Percentiles rank a stretch among this genome's conserved stretches.
phyloP scores from a whole-genome alignment of 2,113 vertebrate species.

The Pterocles burchelli region DNA sequence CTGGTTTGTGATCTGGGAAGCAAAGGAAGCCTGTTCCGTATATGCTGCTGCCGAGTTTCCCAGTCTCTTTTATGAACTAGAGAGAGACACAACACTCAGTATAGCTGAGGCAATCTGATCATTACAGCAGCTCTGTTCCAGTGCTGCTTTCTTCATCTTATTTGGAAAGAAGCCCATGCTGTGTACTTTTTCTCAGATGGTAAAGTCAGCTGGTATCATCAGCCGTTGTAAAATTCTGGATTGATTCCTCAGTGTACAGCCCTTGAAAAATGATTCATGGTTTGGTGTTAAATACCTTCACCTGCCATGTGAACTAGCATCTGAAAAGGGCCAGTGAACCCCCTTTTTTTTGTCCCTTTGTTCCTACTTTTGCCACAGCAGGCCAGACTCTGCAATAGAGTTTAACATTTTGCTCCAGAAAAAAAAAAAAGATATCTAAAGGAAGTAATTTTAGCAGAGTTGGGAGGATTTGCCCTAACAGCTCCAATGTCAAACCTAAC shows the following conservation, averaged over 20 bases:
- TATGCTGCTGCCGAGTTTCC: background rate
- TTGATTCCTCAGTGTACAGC: background rate
- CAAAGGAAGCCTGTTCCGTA: slow-evolving; percentile 25
- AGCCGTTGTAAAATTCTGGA: background rate
- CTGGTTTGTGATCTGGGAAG: slow-evolving; percentile 27
- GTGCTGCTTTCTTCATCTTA: background rate
- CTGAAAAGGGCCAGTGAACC: background rate
- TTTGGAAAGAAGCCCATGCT: background rate
- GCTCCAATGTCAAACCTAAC: background rate
- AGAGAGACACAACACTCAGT: background rate
- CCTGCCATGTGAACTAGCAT: background rate
- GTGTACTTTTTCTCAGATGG: background rate
- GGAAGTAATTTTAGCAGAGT: background rate
- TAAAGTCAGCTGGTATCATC: background rate
- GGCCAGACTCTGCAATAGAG: background rate
- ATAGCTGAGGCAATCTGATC: background rate
- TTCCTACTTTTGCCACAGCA: background rate
- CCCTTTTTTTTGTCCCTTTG: background rate
- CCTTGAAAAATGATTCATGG: background rate
- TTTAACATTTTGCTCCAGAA: background rate
- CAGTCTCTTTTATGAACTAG: slow-evolving; percentile 22
- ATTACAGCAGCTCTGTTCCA: background rate
- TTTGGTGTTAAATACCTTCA: background rate
- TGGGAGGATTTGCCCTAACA: background rate
- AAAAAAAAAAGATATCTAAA: background rate